Conservation (phyloP, 2,888 invertebrate species). For the Drosophila multiciliata region DNA sequence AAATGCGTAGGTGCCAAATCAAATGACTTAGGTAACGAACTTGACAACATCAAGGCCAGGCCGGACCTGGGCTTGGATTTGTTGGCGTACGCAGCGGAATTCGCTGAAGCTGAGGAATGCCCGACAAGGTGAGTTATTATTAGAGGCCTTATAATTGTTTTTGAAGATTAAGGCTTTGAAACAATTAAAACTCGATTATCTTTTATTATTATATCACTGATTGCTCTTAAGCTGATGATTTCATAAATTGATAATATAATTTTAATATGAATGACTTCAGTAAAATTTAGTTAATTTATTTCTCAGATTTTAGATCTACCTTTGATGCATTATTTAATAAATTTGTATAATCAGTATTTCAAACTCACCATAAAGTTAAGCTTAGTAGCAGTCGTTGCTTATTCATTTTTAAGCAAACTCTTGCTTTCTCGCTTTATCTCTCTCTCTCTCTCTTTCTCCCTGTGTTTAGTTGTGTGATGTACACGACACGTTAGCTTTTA, state of each 20-base stretch:
- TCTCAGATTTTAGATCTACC: not conserved
- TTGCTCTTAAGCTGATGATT: not conserved
- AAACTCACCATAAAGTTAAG: conserved; percentile 81
- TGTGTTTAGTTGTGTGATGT: conserved; percentile 20
- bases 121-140: conserved; percentile 24
- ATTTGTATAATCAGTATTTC: conserved; percentile 4
- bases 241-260: not conserved
- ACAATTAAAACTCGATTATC: not conserved
- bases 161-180: not conserved
- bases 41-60: conserved; percentile 53
- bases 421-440: conserved; percentile 26
- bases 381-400: conserved; percentile 74
- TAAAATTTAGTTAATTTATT: not conserved
- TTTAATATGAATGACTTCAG: not conserved
- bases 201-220: not conserved
- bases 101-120: conserved; percentile 22
- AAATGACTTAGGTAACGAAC: conserved; percentile 76
- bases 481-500: conserved; percentile 41
- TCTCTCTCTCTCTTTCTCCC: conserved; percentile 14
- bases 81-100: conserved; percentile 21
- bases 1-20: conserved; percentile 52
- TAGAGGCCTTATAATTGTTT: not conserved
- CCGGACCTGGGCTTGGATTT: conserved; percentile 20
- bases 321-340: not conserved
- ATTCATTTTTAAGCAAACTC: conserved; percentile 68